Base-by-base conservation (phyloP, 2,888 invertebrate species). In the Phoronis australis region DNA sequence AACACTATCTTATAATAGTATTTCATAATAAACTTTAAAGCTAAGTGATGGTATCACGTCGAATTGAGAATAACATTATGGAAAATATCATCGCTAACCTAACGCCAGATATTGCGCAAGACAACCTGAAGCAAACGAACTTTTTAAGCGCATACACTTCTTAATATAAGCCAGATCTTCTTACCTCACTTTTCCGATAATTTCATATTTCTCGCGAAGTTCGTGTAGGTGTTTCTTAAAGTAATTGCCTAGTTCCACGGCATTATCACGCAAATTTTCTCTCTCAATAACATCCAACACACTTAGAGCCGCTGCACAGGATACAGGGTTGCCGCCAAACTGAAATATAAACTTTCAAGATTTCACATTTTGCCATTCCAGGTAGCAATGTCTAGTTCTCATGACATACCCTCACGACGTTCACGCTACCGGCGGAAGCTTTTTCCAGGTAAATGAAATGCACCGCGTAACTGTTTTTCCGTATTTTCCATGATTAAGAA, bases 291-390 rank as follows among this genome's bases (percentile, higher is more conserved):
- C 87, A 65, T 93, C 89, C 71, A 99, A 84, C 1, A 99, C 97
- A 2, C 95, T 91, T 71, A 90, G 88, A 0, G 92, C 94, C 43
- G 96, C 88, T 0, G 96, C 95, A 73, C 96, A 96, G 0, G 96
- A 95, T 0, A 99, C 97, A 12, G 99, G 96, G 80, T 99, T 99
- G 9, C 99, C 99, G 12, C 97, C 99, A 72, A 92, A 99, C 91
- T 93, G 78, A 41, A 76, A 57, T 26, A 37, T 9, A 9, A 18
- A 40, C 31, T 31, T 31, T 31, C 31, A 31, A 15, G 15, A 12
- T 31, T 31, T 31, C 15, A 9, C 9, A 31, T 12, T 31, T 31
- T 31, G 15, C 15, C 31, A 12, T 31, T 31, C 9, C 31, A 31
- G 31, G 9, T 31, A 12, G 31, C 31, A 31, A 31, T 31, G 15